Percentiles rank a stretch among this genome's conserved stretches.
Evolutionary conservation across 1,140 invertebrate genomes (phyloP).

Genomic region (Tetranychus urticae): DNA sequence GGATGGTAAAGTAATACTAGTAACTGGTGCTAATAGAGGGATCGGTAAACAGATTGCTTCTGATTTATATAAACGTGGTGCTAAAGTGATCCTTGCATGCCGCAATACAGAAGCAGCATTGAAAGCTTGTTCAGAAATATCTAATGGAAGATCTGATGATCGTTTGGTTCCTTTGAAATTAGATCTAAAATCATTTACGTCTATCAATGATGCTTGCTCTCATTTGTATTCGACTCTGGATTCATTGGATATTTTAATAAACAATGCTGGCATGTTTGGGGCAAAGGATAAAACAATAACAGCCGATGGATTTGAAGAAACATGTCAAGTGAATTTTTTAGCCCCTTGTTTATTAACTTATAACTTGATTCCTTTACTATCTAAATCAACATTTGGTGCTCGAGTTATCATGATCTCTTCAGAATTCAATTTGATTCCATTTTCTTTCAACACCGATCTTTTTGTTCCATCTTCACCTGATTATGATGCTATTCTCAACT

Average conservation of each 20-base stretch:
- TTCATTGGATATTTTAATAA: constrained; percentile 47
- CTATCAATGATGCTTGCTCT: constrained; percentile 42
- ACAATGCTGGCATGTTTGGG: constrained; percentile 44
- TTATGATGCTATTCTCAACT: not conserved
- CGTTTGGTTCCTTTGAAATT: too few relatives aligned
- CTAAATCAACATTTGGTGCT: too few relatives aligned
- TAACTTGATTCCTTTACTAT: constrained; percentile 10
- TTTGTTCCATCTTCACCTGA: not conserved
- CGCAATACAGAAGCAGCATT: constrained; percentile 17
- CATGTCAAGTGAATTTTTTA: constrained; percentile 14
- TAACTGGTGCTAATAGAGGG: constrained; percentile 63
- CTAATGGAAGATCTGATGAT: too few relatives aligned
- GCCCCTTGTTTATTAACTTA: constrained; percentile 14
- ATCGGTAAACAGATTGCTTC: constrained; percentile 57
- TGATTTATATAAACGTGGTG: constrained; percentile 42
- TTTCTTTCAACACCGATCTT: not conserved
- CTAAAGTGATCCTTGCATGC: constrained; percentile 56
- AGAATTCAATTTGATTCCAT: not conserved
- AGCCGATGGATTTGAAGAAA: constrained; percentile 12
- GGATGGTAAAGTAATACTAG: constrained; percentile 43
- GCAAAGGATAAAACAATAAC: constrained; percentile 9
- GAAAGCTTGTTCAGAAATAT: too few relatives aligned
- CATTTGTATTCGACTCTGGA: constrained; percentile 20
- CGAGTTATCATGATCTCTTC: not conserved
- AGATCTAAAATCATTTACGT: constrained; percentile 30